These are phyloP conservation scores for Fragum whitleyi DNA, from an alignment of 2,888 invertebrate species.

Conservation along the genomic window DNA sequence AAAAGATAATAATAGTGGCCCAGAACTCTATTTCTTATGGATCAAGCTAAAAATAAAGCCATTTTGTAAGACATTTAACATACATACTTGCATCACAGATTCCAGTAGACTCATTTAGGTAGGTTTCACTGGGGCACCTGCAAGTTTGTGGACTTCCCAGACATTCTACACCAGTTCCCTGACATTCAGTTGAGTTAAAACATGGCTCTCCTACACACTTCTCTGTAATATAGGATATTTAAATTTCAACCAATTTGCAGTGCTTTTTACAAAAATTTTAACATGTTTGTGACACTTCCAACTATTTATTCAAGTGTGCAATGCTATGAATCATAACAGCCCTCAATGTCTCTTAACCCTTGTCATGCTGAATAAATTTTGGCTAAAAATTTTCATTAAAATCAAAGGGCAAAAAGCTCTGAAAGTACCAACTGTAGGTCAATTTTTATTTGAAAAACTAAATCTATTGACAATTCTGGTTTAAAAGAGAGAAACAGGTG, in stretches of 20 bases:
- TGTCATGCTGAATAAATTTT: too few species aligned
- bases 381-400: too few species aligned
- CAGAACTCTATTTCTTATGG: too few species aligned
- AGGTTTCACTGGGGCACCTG: not conserved
- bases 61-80: too few species aligned
- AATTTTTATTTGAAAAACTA: too few species aligned
- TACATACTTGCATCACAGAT: not conserved
- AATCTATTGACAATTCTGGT: too few species aligned
- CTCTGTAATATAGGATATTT: not conserved
- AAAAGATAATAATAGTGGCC: too few species aligned
- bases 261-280: not conserved
- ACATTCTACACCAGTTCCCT: not conserved
- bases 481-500: too few species aligned
- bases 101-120: constrained; percentile 1
- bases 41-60: too few species aligned
- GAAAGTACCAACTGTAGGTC: too few species aligned
- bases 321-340: not conserved
- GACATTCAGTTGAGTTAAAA: not conserved
- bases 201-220: constrained; percentile 12
- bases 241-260: not conserved
- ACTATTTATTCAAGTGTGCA: not conserved
- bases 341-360: too few species aligned
- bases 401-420: too few species aligned
- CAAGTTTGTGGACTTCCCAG: not conserved
- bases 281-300: not conserved